These are phyloP conservation scores for Habroteleia sp. DNA, from an alignment of 2,888 invertebrate species.

Conservation along the genomic window DNA sequence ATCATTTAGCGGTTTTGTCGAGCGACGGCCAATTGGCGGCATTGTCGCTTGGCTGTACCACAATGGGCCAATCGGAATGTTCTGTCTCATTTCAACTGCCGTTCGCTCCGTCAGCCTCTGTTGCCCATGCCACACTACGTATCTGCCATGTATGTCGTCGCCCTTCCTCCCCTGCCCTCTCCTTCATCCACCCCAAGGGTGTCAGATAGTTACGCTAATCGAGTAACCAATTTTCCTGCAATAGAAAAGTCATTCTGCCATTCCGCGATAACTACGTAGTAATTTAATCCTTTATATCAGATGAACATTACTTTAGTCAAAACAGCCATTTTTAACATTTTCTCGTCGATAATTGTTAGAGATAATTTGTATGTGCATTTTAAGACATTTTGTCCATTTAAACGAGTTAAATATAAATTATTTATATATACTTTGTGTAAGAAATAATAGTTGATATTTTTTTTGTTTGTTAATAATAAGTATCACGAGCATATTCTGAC, in stretches of 20 bases:
- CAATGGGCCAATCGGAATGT: conserved; percentile 82
- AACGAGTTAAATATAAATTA: no score
- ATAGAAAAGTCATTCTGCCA: conserved; percentile 73
- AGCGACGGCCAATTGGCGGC: conserved; percentile 82
- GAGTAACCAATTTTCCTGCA: conserved; percentile 77
- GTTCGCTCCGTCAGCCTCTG: conserved; percentile 62
- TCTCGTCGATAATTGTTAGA: conserved; percentile 6
- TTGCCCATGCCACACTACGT: conserved; percentile 49
- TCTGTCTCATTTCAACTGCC: conserved; percentile 76
- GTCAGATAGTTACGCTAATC: conserved; percentile 77
- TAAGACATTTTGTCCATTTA: no score
- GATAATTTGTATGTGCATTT: no score
- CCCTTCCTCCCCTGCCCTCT: conserved; percentile 16
- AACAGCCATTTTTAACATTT: conserved; percentile 31
- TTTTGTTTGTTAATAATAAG: no score
- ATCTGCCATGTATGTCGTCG: conserved; percentile 57
- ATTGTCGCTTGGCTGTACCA: conserved; percentile 81
- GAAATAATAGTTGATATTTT: no score
- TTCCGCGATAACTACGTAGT: conserved; percentile 62
- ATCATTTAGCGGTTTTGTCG: conserved; percentile 82
- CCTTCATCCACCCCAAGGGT: conserved; percentile 66
- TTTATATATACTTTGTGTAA: no score
- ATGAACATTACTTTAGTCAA: conserved; percentile 43
- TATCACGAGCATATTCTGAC: no score
- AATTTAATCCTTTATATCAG: conserved; percentile 64